Conservation (phyloP, 2,888 invertebrate species). For the Mimumesa dahlbomi region DNA sequence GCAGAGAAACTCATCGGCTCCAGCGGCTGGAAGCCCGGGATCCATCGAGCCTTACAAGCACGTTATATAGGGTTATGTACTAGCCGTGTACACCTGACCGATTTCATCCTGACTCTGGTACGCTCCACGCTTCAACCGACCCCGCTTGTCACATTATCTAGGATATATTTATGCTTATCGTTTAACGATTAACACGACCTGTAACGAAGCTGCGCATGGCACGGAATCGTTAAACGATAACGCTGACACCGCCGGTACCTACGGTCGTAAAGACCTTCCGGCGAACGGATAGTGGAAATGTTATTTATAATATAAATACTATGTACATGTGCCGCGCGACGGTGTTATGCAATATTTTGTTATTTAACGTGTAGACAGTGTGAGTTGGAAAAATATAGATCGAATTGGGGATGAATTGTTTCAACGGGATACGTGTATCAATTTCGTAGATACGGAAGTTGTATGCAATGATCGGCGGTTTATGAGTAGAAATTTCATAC, state of each 20-base stretch:
- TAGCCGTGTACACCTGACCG: slow-evolving; percentile 34
- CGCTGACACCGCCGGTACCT: slow-evolving; percentile 1
- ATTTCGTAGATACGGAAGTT: no score
- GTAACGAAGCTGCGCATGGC: slow-evolving; percentile 20
- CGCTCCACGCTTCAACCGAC: slow-evolving; percentile 7
- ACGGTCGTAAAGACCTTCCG: neutral
- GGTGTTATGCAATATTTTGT: neutral
- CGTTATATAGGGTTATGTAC: slow-evolving; percentile 38
- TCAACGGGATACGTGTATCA: no score
- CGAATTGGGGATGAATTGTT: no score
- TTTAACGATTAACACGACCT: slow-evolving; percentile 24
- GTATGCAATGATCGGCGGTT: no score
- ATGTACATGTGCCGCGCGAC: neutral
- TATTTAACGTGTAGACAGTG: no score
- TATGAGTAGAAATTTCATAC: no score
- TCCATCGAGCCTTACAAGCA: slow-evolving; percentile 54
- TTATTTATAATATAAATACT: neutral
- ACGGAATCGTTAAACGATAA: slow-evolving; percentile 4
- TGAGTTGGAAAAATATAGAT: no score
- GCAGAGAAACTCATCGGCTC: slow-evolving; percentile 32
- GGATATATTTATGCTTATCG: slow-evolving; percentile 35
- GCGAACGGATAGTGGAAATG: neutral
- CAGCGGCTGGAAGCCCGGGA: slow-evolving; percentile 52
- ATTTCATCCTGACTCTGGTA: slow-evolving; percentile 27
- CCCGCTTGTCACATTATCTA: neutral